Percentiles rank a stretch among this genome's conserved stretches.
Conservation (phyloP, 2,113 vertebrate genomes). For the Talpa occidentalis region DNA sequence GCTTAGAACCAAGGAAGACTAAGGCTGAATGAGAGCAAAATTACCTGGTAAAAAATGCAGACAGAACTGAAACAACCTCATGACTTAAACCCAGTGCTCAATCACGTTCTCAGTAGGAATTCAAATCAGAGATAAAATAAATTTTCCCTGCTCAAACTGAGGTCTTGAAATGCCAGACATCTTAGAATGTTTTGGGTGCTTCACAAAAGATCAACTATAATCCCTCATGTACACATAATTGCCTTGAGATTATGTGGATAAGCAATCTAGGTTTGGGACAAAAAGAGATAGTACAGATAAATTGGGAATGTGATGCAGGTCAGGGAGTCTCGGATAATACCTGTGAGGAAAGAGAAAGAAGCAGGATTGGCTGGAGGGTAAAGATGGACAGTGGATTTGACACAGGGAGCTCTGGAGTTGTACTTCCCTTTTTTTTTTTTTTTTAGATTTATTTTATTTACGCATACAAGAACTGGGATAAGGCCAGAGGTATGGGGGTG, state of each 20-base stretch:
- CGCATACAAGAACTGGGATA: too few species aligned
- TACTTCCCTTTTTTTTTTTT: too few species aligned
- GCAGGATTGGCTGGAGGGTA: neutral
- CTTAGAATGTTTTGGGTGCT: neutral
- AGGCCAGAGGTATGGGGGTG: too few species aligned
- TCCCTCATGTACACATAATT: neutral
- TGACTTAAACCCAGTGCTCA: neutral
- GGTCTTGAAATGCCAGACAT: neutral
- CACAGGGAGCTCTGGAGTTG: neutral
- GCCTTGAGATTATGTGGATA: neutral
- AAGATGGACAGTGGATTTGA: neutral
- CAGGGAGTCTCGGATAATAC: neutral
- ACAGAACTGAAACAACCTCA: too few species aligned
- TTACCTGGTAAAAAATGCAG: neutral
- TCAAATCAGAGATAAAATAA: neutral
- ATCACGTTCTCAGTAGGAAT: neutral
- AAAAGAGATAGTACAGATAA: neutral
- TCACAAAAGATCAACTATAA: neutral
- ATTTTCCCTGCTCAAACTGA: neutral
- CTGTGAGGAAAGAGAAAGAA: neutral
- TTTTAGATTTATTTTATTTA: too few species aligned
- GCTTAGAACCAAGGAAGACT: neutral
- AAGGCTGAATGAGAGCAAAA: neutral
- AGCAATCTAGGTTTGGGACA: neutral
- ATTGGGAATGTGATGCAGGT: neutral